Base-by-base conservation (phyloP, 2,888 invertebrate genomes). In the Drosophila phalerata region DNA sequence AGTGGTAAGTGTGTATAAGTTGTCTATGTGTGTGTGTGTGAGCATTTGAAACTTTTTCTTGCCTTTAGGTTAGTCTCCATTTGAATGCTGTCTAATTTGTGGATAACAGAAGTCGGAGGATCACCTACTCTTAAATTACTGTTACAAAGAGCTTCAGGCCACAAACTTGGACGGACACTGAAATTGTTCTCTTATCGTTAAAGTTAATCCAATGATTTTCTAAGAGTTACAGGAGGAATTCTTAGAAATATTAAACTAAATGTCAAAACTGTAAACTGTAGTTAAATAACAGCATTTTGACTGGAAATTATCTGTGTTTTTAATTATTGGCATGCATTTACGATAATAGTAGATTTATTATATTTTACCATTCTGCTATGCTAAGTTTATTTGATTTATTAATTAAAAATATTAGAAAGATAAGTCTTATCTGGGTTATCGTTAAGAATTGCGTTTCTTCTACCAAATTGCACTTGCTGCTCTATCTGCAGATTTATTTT, bases 1-100 rank as follows among this genome's bases (percentile, higher is more conserved):
- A 3, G 1, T 19, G 28, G 43, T 8, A 6, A 28, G 40, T 56
- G 32, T 34, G 15, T 48, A 42, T 22, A 1, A 13, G 5, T 11
- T 13, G 38, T 15, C 19, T n/a, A 5, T 28, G 28, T 28, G 28
- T 28, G 13, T 15, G 11, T 40, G 15, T 22, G 43, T 9, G 45
- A 22, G 55, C 25, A 30, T 42, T 52, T 37, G 52, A 53, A 82
- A 77, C 67, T 70, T 62, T 42, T 69, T 64, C 51, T 8, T 69
- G 73, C 53, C 63, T 60, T 48, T 28, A 43, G 43, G 40, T 38
- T 66, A 47, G 55, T 49, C 61, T 69, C 40, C 47, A 32, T 47
- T 51, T 61, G 48, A 43, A 34, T 52, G 61, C 53, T 40, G 15
- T 42, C 19, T 45, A 62, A 62, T 61, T 70, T 65, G 22, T 49